Conservation (phyloP, 2,113 vertebrate genomes). For the Oplegnathus fasciatus region DNA sequence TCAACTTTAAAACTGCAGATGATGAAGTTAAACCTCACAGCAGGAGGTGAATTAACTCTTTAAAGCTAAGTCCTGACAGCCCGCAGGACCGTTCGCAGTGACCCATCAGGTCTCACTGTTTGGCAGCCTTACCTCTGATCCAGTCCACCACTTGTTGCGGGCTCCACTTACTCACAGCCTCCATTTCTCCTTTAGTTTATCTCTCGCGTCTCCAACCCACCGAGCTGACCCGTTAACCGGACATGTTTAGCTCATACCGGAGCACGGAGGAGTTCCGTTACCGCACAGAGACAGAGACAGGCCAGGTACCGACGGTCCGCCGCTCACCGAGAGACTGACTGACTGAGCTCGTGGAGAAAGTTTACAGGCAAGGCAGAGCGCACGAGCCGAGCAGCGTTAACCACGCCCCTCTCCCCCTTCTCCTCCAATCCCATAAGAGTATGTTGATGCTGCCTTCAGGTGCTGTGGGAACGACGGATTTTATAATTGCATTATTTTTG, state of each 20-base stretch:
- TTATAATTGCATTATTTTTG: too few relatives aligned
- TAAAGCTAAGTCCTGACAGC: too few relatives aligned
- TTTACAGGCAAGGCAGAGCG: slow-evolving; percentile 19
- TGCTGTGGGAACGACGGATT: neutral
- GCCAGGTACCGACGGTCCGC: neutral
- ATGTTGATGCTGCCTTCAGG: neutral
- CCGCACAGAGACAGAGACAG: accelerated
- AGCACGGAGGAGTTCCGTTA: neutral
- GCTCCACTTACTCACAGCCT: slow-evolving; percentile 80
- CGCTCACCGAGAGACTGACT: slow-evolving; percentile 9
- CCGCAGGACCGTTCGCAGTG: too few relatives aligned
- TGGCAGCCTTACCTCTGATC: slow-evolving; percentile 79
- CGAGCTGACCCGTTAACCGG: neutral
- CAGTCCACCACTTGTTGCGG: slow-evolving; percentile 81
- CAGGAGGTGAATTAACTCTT: too few relatives aligned
- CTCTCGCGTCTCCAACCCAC: neutral
- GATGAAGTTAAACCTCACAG: too few relatives aligned
- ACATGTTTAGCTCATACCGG: neutral
- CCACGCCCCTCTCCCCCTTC: neutral
- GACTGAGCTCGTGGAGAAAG: neutral
- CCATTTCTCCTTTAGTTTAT: slow-evolving; percentile 65
- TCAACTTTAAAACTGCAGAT: neutral
- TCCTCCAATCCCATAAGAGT: slow-evolving; percentile 13
- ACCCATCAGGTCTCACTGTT: neutral
- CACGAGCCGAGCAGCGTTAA: neutral